A percentile compares a stretch with the other conserved stretches of the same genome.
These are phyloP conservation scores for Schizothorax lantsangensis DNA, from an alignment of 2,797 vertebrate species.

Conservation along the genomic window DNA sequence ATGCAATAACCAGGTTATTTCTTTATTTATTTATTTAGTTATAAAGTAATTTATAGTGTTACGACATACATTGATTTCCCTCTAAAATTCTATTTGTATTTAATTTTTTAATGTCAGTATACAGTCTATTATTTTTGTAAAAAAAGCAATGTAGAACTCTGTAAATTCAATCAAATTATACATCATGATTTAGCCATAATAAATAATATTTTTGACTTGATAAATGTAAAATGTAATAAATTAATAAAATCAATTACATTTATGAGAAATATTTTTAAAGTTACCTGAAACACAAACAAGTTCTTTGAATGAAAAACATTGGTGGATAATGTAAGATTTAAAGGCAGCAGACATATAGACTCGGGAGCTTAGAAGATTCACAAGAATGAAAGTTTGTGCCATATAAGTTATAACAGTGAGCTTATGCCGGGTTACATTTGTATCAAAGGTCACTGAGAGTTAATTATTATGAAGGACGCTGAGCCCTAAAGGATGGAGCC, in stretches of 20 bases:
- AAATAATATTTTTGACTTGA: not conserved
- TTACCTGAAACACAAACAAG: not conserved
- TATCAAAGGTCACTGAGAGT: constrained; percentile 59
- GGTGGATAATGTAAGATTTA: not conserved
- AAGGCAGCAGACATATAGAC: not conserved
- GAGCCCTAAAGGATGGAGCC: constrained; percentile 31
- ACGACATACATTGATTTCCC: not conserved
- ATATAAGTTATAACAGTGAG: constrained; percentile 1
- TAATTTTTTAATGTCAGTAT: not conserved
- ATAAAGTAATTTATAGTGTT: not conserved
- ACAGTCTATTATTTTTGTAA: not conserved
- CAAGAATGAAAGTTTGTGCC: not conserved
- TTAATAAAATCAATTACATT: not conserved
- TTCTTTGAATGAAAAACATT: not conserved
- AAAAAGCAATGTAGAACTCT: not conserved
- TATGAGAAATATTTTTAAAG: not conserved
- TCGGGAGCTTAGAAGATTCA: not conserved
- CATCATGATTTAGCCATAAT: not conserved
- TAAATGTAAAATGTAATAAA: not conserved
- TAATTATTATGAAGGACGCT: constrained; percentile 58
- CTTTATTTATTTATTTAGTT: not conserved
- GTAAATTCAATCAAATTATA: not conserved
- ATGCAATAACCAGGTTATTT: not conserved
- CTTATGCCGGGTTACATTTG: constrained; percentile 36
- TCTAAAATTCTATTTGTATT: not conserved